Evolutionary conservation across 2,113 vertebrate genomes (phyloP), one percentile per base, ranked within the genome.

Genomic region (Ameiurus melas): DNA sequence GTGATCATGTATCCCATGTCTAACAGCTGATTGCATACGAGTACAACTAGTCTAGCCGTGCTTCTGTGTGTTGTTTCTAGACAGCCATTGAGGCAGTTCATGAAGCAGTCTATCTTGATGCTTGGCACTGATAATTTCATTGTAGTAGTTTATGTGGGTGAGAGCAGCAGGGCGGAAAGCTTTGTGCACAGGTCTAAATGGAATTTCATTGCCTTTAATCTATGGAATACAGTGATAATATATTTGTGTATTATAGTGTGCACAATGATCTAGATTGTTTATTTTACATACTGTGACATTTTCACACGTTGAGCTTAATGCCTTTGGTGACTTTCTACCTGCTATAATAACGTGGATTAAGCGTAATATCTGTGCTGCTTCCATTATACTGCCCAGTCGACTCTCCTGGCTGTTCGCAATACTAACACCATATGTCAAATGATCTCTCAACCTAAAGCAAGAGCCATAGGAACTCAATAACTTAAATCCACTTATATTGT

Each of bases 391-490:
- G 78, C 43, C 58, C 8, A 4, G 58, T 78, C 33, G 17, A 84
- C 78, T 78, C 87, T 64, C 43, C 81, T 58, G 87, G 47, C 87
- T 90, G 81, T 83, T 85, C 80, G 62, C 81, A 64, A 84, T 84
- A 85, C 68, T 82, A 71, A 79, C 85, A 75, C 85, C 62, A 87
- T 87, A 70, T 78, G 86, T 87, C 88, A 89, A 71, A 85, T 51
- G 87, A 89, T 83, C 79, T 88, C 84, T 51, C 71, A 78, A 82
- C 87, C 87, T 84, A 77, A 84, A 88, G 87, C 87, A 88, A 84
- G 71, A 89, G 62, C 83, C 90, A 58, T 55, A 51, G 83, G 82
- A 82, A 80, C 66, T 85, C 47, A 80, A 84, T 88, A 88, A 88
- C 75, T 36, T 85, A 90, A 85, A 87, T 87, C 83, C 58, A 22